Base-by-base conservation (phyloP, 2,888 invertebrate genomes). In the Drosophila pegasa region DNA sequence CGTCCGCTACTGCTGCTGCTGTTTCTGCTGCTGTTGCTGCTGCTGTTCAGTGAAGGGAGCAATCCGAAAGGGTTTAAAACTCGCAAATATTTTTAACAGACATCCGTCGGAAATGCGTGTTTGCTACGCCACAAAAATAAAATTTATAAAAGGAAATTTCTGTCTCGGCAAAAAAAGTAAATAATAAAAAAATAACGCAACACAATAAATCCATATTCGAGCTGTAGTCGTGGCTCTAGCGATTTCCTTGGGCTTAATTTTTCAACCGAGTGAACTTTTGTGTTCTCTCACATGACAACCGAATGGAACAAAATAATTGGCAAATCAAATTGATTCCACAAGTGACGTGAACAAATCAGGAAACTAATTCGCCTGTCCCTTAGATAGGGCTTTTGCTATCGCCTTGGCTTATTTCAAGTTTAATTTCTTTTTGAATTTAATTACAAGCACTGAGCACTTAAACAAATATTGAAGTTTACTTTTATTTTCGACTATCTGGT, bases 191-290 rank as follows among this genome's bases (percentile, higher is more conserved):
- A 43, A 47, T 48, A 77, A 48, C 43, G 29, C 14, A 56, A 65
- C 65, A 75, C 47, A 62, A 72, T 69, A 78, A 75, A 79, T 66
- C 73, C 76, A 78, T 78, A 73, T 75, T 59, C 52, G 43, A 60
- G 22, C 18, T 47, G 64, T 45, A 45, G 14, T 56, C 40, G 48
- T 31, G 33, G 10, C 45, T 22, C 33, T 35, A 50, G 33, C 22
- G 22, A 33, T 35, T 68, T 38, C 43, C 29, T 60, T 65, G 48
- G 40, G 63, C 51, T 62, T 64, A 37, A 56, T 66, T 75, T 68
- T 48, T 70, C 70, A 52, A 54, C 40, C 62, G 60, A 77, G 14
- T 77, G 65, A 29, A 22, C 29, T 63, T 61, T 56, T 51, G 18
- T 35, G 63, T 55, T 22, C 45, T 16, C 38, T 22, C 40, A 41